Percentiles rank a stretch among this genome's conserved stretches.
phyloP scores from a whole-genome alignment of 1,140 invertebrate genomes.

The Monomorium pharaonis region DNA sequence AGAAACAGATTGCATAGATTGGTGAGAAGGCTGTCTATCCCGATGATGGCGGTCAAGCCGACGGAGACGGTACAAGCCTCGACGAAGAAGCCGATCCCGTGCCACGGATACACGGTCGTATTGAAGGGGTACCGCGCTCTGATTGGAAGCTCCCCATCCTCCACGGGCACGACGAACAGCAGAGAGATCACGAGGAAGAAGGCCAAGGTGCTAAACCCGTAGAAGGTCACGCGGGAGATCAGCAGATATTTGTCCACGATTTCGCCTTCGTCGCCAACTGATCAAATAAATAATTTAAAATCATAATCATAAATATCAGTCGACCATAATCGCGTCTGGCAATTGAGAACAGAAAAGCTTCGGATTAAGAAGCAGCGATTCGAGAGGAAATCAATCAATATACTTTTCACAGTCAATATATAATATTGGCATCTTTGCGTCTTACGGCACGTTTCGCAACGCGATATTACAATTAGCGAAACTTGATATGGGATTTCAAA shows the following conservation, averaged over 20 bases:
- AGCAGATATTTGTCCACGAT: slow-evolving; percentile 55
- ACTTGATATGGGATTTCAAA: slow-evolving; percentile 40
- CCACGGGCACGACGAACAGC: slow-evolving; percentile 64
- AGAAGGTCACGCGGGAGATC: slow-evolving; percentile 53
- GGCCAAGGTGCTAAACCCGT: slow-evolving; percentile 57
- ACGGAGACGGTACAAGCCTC: slow-evolving; percentile 60
- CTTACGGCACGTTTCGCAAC: neutral
- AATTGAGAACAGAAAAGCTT: neutral
- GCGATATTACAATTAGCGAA: slow-evolving; percentile 52
- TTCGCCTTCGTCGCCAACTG: neutral
- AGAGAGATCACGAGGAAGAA: slow-evolving; percentile 59
- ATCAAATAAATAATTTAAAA: neutral
- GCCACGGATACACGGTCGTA: slow-evolving; percentile 54
- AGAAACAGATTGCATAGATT: slow-evolving; percentile 51
- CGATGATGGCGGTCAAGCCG: slow-evolving; percentile 65
- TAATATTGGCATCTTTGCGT: neutral
- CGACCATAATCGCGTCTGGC: neutral
- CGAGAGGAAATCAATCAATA: slow-evolving; percentile 11
- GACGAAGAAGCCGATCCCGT: slow-evolving; percentile 57
- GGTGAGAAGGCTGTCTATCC: slow-evolving; percentile 59
- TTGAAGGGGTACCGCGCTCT: slow-evolving; percentile 73
- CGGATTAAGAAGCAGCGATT: neutral
- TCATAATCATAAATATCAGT: neutral
- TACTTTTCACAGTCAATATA: slow-evolving; percentile 11
- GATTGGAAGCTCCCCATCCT: slow-evolving; percentile 68